Percentiles rank a stretch among this genome's conserved stretches.
These are phyloP conservation scores for Ceratotherium simum DNA, from an alignment of 2,113 vertebrate genomes.

Conservation along the genomic window DNA sequence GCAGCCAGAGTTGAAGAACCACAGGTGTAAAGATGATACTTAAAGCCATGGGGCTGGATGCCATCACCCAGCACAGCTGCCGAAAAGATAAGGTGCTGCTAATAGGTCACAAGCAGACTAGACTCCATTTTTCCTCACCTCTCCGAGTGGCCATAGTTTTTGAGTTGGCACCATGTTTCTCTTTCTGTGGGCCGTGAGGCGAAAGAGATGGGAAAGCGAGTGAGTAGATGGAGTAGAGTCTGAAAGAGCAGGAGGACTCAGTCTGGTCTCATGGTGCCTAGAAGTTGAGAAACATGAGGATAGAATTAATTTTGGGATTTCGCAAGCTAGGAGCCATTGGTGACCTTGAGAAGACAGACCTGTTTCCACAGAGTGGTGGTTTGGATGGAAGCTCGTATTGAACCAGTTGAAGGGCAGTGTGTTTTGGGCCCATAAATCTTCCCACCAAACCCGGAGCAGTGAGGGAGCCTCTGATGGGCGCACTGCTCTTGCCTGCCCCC, in stretches of 20 bases:
- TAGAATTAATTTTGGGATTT: not conserved
- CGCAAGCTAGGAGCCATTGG: not conserved
- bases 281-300: not conserved
- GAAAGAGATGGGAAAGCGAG: no score
- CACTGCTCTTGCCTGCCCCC: not conserved
- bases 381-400: not conserved
- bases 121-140: not conserved
- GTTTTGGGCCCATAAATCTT: accelerated
- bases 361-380: not conserved
- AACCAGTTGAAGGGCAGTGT: not conserved
- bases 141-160: not conserved
- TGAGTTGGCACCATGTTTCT: not conserved
- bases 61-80: not conserved
- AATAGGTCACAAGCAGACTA: not conserved
- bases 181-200: not conserved
- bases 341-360: not conserved
- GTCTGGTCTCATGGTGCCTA: not conserved
- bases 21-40: not conserved
- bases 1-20: not conserved
- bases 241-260: not conserved
- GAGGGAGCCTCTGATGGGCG: not conserved
- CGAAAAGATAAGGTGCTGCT: no score
- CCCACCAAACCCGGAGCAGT: not conserved
- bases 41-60: not conserved
- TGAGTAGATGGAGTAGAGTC: not conserved